Evolutionary conservation across 2,113 vertebrate species (phyloP).

Genomic region (Prolemur simus): DNA sequence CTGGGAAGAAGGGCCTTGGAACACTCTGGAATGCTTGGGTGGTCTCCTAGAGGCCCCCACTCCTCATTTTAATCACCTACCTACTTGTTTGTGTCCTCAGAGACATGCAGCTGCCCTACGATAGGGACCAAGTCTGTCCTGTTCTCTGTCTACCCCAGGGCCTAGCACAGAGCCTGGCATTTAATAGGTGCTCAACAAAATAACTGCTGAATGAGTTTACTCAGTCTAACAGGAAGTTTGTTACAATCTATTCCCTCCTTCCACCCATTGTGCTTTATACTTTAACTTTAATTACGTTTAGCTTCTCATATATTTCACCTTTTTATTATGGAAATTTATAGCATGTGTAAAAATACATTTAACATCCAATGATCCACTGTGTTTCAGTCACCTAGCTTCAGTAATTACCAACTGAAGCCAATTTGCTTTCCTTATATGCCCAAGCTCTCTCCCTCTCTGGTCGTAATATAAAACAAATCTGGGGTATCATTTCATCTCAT

Average conservation of each 20-base stretch:
- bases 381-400: not conserved
- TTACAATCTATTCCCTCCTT: not conserved
- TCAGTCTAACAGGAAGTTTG: not conserved
- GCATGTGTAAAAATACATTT: not conserved
- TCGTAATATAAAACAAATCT: not conserved
- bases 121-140: not conserved
- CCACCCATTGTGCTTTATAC: not conserved
- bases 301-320: not conserved
- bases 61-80: not conserved
- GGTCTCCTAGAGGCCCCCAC: not conserved
- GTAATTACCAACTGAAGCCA: not conserved
- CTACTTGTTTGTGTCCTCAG: not conserved
- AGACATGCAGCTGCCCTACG: not conserved
- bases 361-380: not conserved
- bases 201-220: not conserved
- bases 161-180: not conserved
- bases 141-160: not conserved
- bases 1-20: fast-evolving
- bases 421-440: not conserved
- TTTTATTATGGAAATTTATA: not conserved
- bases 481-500: not conserved
- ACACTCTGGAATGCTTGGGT: not conserved
- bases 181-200: not conserved
- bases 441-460: not conserved
- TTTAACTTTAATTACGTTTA: not conserved